Evolutionary conservation across 2,888 invertebrate species (phyloP).

Genomic region (Pachymerium ferrugineum): DNA sequence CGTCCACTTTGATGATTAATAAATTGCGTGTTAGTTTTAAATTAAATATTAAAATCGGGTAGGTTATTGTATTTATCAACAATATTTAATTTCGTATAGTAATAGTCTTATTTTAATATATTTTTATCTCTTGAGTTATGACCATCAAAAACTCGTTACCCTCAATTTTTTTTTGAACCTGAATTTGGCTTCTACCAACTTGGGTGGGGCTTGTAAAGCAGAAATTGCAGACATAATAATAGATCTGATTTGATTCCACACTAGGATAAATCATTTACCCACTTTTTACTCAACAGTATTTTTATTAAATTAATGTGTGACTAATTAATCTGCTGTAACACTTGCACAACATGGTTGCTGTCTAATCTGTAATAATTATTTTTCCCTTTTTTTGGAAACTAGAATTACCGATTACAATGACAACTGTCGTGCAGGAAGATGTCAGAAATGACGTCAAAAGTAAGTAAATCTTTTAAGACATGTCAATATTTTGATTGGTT

Average conservation of each 20-base stretch:
- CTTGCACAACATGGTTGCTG: background rate
- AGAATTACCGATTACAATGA: constrained; percentile 3
- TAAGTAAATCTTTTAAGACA: background rate
- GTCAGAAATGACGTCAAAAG: background rate
- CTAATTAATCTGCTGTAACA: background rate
- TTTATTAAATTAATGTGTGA: background rate
- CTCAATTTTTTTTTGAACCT: background rate
- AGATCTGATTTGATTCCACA: background rate
- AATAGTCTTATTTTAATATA: background rate
- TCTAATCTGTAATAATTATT: background rate
- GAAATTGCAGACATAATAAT: background rate
- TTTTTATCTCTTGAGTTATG: background rate
- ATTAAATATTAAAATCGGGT: background rate
- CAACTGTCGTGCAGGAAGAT: background rate
- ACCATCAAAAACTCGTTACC: background rate
- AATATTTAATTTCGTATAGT: background rate
- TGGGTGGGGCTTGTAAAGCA: background rate
- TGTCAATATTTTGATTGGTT: background rate
- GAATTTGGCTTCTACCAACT: background rate
- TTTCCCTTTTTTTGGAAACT: no score
- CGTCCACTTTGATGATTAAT: background rate
- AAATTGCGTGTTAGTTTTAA: background rate
- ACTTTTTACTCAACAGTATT: background rate
- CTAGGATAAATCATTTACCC: background rate
- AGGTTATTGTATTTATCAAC: background rate